phyloP scores from a whole-genome alignment of 2,113 vertebrate genomes.

The Catharus fuscescens region DNA sequence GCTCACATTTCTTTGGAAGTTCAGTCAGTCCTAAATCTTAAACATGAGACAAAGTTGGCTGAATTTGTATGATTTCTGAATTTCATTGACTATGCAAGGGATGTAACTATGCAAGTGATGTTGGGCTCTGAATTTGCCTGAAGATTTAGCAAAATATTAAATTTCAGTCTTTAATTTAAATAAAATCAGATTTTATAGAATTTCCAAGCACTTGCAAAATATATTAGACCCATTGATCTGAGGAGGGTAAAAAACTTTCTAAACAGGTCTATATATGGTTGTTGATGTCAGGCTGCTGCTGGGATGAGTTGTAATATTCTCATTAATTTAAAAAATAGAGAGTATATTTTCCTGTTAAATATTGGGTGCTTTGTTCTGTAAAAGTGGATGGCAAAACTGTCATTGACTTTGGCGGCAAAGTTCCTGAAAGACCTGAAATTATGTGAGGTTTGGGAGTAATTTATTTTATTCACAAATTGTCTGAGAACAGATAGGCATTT shows the following conservation, averaged over 20 bases:
- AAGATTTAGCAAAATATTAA: neutral
- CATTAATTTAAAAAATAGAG: neutral
- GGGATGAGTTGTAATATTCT: neutral
- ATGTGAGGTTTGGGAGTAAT: constrained; percentile 49
- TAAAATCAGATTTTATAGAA: neutral
- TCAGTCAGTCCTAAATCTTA: neutral
- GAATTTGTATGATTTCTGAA: neutral
- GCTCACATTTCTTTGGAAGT: neutral
- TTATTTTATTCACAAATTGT: constrained; percentile 53
- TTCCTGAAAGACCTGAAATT: constrained; percentile 47
- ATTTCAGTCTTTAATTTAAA: neutral
- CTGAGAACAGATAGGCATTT: constrained; percentile 56
- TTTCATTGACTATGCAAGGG: neutral
- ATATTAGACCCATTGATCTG: neutral
- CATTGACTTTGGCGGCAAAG: constrained; percentile 46
- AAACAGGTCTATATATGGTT: neutral
- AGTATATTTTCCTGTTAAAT: neutral
- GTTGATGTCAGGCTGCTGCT: neutral
- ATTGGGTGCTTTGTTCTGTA: neutral
- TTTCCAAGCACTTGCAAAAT: neutral
- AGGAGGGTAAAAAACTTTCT: neutral
- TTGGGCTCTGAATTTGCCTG: neutral
- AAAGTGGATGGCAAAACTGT: constrained; percentile 38
- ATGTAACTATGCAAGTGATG: neutral
- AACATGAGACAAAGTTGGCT: neutral